Conservation (phyloP, 2,797 vertebrate species). For the Chelon labrosus region DNA sequence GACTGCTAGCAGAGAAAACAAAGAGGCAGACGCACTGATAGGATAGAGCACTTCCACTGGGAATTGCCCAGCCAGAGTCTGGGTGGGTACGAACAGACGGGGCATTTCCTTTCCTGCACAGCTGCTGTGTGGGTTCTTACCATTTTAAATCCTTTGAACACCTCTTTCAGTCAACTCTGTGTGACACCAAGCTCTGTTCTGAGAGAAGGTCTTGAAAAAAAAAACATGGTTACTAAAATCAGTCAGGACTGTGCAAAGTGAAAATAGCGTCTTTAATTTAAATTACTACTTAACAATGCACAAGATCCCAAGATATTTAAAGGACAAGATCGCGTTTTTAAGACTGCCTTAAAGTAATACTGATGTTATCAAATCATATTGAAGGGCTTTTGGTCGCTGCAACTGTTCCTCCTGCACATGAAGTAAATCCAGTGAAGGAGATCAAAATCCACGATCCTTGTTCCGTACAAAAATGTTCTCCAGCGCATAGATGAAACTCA, state of each 20-base stretch:
- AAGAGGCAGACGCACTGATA: constrained; percentile 14
- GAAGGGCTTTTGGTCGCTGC: neutral
- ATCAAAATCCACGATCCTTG: neutral
- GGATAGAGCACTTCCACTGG: constrained; percentile 20
- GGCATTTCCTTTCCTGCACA: constrained; percentile 5
- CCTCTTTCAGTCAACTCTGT: constrained; percentile 34
- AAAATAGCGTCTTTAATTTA: neutral
- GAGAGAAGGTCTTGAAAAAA: constrained; percentile 19
- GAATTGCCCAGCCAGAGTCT: constrained; percentile 33
- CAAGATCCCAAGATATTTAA: constrained; percentile 3
- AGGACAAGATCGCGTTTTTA: neutral
- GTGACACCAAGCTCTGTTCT: neutral
- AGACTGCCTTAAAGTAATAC: constrained; percentile 10
- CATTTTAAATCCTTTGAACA: neutral
- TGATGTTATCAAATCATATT: neutral
- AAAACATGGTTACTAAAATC: neutral
- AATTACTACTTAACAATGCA: constrained; percentile 11
- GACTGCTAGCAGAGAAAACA: constrained; percentile 8
- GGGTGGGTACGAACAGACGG: neutral
- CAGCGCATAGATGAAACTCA: neutral
- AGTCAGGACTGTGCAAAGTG: neutral
- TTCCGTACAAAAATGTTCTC: neutral
- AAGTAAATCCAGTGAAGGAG: neutral
- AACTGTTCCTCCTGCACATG: neutral
- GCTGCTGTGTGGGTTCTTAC: constrained; percentile 20